Evolutionary conservation across 2,888 invertebrate species (phyloP).

Genomic region (Phyllotreta cruciferae): DNA sequence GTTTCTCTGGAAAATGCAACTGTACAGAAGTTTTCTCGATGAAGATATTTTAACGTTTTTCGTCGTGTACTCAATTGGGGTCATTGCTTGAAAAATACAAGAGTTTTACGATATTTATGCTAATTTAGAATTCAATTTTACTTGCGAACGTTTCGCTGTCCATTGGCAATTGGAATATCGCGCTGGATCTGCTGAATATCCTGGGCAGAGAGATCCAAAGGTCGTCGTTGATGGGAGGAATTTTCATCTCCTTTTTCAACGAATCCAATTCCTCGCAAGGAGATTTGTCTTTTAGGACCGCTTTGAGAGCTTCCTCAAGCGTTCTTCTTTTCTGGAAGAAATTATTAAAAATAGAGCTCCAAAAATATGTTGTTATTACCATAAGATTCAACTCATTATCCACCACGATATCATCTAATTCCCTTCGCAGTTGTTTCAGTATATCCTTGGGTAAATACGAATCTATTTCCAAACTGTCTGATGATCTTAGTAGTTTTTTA

Average conservation of each 20-base stretch:
- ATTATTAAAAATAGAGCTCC: conserved; percentile 22
- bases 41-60: conserved; percentile 71
- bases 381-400: conserved; percentile 74
- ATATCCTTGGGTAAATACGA: conserved; percentile 68
- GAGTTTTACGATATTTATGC: conserved; percentile 3
- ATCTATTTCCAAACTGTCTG: conserved; percentile 49
- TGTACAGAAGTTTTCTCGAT: conserved; percentile 65
- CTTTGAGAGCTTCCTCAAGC: conserved; percentile 71
- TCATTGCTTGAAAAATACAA: conserved; percentile 63
- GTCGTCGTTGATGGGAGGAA: conserved; percentile 64
- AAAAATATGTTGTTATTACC: conserved; percentile 56
- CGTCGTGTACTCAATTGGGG: conserved; percentile 74
- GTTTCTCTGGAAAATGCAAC: conserved; percentile 63
- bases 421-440: conserved; percentile 70
- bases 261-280: conserved; percentile 63
- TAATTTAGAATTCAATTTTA: no score
- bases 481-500: conserved; percentile 24
- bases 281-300: conserved; percentile 53
- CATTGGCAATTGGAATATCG: conserved; percentile 78
- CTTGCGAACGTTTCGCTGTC: conserved; percentile 66
- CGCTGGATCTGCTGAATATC: conserved; percentile 76
- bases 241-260: conserved; percentile 62
- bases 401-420: conserved; percentile 72
- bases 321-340: conserved; percentile 68
- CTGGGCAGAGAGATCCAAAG: conserved; percentile 74